These are phyloP conservation scores for Drosophila truncata DNA, from an alignment of 1,140 invertebrate genomes.

Conservation along the genomic window DNA sequence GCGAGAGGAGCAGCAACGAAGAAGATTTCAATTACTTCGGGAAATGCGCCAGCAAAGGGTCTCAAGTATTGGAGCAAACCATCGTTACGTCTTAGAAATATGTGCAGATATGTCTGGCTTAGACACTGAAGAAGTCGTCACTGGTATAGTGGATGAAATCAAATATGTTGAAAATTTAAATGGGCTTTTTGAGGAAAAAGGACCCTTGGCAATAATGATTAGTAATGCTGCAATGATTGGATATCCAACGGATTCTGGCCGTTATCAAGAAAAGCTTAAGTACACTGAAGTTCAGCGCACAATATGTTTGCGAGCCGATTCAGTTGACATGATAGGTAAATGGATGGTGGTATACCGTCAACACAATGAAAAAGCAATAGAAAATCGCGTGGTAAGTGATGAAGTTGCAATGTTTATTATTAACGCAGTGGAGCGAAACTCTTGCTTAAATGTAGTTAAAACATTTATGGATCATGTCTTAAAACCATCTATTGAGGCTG, in stretches of 20 bases:
- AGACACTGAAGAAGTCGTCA: constrained; percentile 87
- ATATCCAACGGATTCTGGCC: constrained; percentile 86
- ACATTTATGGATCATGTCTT: constrained; percentile 86
- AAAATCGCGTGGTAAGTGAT: constrained; percentile 86
- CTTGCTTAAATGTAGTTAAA: constrained; percentile 85
- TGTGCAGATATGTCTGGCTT: constrained; percentile 87
- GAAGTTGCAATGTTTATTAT: constrained; percentile 84
- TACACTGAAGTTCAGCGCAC: constrained; percentile 85
- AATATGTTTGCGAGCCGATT: constrained; percentile 86
- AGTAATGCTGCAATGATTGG: constrained; percentile 86
- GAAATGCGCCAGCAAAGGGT: constrained; percentile 67
- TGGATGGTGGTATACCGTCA: constrained; percentile 87
- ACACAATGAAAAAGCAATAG: constrained; percentile 85
- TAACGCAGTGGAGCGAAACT: constrained; percentile 84
- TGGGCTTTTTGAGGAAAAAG: constrained; percentile 86
- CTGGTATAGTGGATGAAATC: constrained; percentile 88
- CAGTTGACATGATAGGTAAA: constrained; percentile 85
- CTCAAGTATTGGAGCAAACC: constrained; percentile 84
- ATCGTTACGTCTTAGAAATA: constrained; percentile 88
- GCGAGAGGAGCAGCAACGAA: constrained; percentile 59
- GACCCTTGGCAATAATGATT: constrained; percentile 86
- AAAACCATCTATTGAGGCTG: constrained; percentile 84
- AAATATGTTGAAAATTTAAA: constrained; percentile 87
- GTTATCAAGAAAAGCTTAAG: constrained; percentile 84
- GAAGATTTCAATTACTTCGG: constrained; percentile 51